Evolutionary conservation across 2,888 invertebrate species (phyloP), one percentile per base, ranked within the genome.

Genomic region (Pilophorus perplexus): DNA sequence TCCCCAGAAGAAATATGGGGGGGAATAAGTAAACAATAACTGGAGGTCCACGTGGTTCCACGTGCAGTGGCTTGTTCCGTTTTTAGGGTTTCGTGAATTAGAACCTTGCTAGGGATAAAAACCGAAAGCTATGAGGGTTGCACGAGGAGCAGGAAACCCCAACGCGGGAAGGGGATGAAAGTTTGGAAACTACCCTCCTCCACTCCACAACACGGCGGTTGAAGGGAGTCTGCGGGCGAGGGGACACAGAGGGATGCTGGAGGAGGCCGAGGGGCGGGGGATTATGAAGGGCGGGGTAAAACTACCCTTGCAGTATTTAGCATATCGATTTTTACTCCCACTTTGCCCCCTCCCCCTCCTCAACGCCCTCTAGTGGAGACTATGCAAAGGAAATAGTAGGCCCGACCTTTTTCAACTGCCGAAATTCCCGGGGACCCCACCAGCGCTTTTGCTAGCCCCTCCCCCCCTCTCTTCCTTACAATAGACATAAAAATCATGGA

Each of bases 271-370:
- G 27, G 42, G n/a, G 23, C 18, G 46, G 46, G 60, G 33, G 60
- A 62, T 62, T 62, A 62, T 62, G 60, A 62, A 44, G 46, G 46
- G 46, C 8, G 50, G 64, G 64, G 64, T 62, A 52, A 65, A 65
- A 54, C 64, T 54, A 65, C 64, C 64, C 64, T 65, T 54, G 54
- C 64, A 54, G 64, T 68, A 68, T 68, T 68, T 68, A 68, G 68
- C 68, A 68, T 68, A 68, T 68, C 68, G 68, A 68, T 68, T 68
- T 68, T 68, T 68, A 65, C 65, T 59, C 60, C 66, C 23, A 18
- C 64, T n/a, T n/a, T 50, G 44, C 38, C 40, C 50, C 27, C 28
- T 16, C 3, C 38, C 28, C 8, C 48, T 2, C 52, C 1, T 18
- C 25, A 14, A 3, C 6, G 10, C 44, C 28, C 42, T 38, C 46